Base-by-base conservation (phyloP, 2,113 vertebrate species). In the Psammodynastes pulverulentus region DNA sequence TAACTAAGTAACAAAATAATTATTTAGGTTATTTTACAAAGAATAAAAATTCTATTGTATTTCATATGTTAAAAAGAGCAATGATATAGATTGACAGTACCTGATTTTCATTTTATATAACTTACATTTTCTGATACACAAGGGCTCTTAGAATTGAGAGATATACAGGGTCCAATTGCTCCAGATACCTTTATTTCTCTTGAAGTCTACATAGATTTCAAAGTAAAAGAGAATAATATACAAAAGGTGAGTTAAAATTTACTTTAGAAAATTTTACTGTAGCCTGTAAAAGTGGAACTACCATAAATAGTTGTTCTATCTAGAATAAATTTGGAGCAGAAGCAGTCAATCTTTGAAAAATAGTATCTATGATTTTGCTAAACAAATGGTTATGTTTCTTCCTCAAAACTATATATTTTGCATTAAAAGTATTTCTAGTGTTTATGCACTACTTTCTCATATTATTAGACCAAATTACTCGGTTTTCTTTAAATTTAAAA, bases 141-240 rank as follows among this genome's bases (percentile, higher is more conserved):
- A 0, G 99, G 98, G 95, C 99, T 99, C 97, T 99, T 99, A 79
- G 99, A 98, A 88, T 98, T 98, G 29, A 99, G 98, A 24, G 99
- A 99, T 2, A 99, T 98, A 94, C 99, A 99, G 6, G 99, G 99
- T 87, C 99, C 99, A 93, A 99, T 99, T 0, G 99, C 99, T 96
- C 99, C 99, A 19, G 99, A 99, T 92, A 99, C 98, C 96, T 99
- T 99, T 95, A 99, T 97, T 97, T 99, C 99, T 96, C 99, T 98
- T 95, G 99, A 99, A 1, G 99, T 99, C 99, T 99, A 93, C 1
- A 17, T 24, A 95, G 95, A 94, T 72, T 95, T 91, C 96, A 97
- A 58, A 95, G 96, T 62, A 95, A 96, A 93, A 94, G 87, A 43
- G 23, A 49, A 51, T 49, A 46, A 49, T 13, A 54, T 56, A 23